Percentiles rank a stretch among this genome's conserved stretches.
phyloP scores from a whole-genome alignment of 2,113 vertebrate genomes.

The Pelvicachromis taeniatus region DNA sequence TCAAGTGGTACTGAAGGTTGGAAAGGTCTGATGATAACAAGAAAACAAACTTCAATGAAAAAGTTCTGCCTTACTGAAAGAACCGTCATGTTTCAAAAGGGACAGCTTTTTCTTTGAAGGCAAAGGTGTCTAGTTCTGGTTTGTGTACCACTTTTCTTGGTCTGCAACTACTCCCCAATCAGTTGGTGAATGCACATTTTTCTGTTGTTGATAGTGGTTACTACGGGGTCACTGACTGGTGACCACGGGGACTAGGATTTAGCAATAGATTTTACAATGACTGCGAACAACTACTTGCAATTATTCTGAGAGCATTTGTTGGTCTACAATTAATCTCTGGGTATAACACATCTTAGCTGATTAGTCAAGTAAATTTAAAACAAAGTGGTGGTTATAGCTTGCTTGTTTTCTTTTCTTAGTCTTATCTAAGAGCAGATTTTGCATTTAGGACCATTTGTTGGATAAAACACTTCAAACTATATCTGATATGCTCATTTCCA shows the following conservation, averaged over 20 bases:
- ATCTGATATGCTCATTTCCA: neutral
- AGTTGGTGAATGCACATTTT: neutral
- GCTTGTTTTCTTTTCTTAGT: neutral
- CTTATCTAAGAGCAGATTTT: neutral
- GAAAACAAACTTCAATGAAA: neutral
- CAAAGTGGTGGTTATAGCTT: neutral
- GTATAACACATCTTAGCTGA: neutral
- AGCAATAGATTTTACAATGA: neutral
- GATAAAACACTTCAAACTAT: neutral
- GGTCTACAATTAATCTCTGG: neutral
- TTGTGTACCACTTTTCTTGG: neutral
- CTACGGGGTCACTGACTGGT: neutral
- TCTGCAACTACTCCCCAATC: neutral
- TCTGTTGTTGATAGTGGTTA: neutral
- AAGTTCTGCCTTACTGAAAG: neutral
- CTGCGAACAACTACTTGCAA: neutral
- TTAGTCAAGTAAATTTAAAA: neutral
- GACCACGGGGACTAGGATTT: accelerated
- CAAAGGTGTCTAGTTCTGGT: neutral
- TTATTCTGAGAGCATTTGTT: neutral
- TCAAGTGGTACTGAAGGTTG: neutral
- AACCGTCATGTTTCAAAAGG: neutral
- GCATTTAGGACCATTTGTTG: neutral
- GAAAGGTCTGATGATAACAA: neutral
- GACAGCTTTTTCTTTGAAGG: neutral